phyloP scores from a whole-genome alignment of 1,140 invertebrate genomes.

The Rhynchophorus ferrugineus region DNA sequence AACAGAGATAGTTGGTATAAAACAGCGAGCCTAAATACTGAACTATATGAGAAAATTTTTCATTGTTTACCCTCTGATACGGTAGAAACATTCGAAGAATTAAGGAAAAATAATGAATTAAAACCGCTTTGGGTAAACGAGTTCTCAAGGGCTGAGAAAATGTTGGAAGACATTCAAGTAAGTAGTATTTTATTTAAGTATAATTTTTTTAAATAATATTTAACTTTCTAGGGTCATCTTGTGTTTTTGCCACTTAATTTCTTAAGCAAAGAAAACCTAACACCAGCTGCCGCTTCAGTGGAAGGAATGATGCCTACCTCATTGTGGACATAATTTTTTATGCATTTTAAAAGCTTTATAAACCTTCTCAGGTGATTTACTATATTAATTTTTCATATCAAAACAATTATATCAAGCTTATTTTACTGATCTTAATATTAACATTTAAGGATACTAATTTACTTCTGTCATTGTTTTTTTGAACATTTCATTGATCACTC shows the following conservation, averaged over 20 bases:
- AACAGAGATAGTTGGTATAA: conserved; percentile 67
- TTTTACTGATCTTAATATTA: no score
- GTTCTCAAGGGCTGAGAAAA: conserved; percentile 58
- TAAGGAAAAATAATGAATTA: conserved; percentile 65
- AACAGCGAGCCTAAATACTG: conserved; percentile 71
- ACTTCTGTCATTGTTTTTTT: no score
- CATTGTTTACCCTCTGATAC: conserved; percentile 76
- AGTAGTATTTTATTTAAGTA: conserved; percentile 3
- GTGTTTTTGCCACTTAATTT: conserved; percentile 83
- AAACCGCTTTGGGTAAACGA: conserved; percentile 58
- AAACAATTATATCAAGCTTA: no score
- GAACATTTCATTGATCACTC: no score
- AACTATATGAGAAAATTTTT: conserved; percentile 83
- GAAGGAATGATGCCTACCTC: conserved; percentile 77
- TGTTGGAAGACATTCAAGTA: conserved; percentile 64
- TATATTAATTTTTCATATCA: no score
- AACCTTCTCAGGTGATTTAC: no score
- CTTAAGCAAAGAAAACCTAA: conserved; percentile 72
- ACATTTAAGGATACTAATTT: no score
- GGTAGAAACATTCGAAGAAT: conserved; percentile 62
- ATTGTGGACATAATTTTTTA: conserved; percentile 69
- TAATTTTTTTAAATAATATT: not conserved
- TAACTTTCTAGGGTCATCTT: conserved; percentile 60
- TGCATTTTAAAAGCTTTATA: no score
- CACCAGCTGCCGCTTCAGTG: conserved; percentile 68